Percentiles rank a stretch among this genome's conserved stretches.
phyloP scores from a whole-genome alignment of 2,797 vertebrate species.

The Dendrocincla fuliginosa region DNA sequence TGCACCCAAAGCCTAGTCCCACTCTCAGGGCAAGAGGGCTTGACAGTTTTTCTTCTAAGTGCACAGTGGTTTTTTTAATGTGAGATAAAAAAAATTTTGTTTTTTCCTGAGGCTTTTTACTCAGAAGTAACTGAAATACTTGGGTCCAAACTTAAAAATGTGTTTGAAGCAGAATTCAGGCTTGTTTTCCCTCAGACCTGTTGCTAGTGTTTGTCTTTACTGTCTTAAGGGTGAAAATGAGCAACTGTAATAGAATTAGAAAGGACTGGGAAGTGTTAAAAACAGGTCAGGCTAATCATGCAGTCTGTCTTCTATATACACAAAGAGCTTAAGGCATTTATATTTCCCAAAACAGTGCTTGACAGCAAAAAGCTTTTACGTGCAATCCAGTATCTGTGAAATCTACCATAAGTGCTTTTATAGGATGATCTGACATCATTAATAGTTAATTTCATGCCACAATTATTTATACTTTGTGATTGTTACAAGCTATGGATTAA shows the following conservation, averaged over 20 bases:
- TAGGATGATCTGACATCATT: conserved; percentile 19
- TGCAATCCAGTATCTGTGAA: conserved; percentile 12
- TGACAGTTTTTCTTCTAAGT: neutral
- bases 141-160: neutral
- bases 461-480: conserved; percentile 19
- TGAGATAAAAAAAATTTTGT: neutral
- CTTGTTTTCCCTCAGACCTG: neutral
- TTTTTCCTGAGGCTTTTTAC: neutral
- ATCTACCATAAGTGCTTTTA: conserved; percentile 41
- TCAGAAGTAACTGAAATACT: neutral
- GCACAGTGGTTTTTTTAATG: neutral
- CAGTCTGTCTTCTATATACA: neutral
- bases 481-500: neutral
- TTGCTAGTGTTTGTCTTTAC: neutral
- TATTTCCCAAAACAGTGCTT: conserved; percentile 41
- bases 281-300: neutral
- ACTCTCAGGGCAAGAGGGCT: neutral
- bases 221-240: neutral
- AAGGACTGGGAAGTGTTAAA: neutral
- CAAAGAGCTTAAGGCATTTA: conserved; percentile 18
- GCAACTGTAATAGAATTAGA: neutral
- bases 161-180: neutral
- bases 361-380: conserved; percentile 20
- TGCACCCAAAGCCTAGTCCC: neutral
- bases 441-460: conserved; percentile 19